Evolutionary conservation across 23 tunicate species (phyloP), one percentile per base, ranked within the genome.

Genomic region (Corella eumyota): DNA sequence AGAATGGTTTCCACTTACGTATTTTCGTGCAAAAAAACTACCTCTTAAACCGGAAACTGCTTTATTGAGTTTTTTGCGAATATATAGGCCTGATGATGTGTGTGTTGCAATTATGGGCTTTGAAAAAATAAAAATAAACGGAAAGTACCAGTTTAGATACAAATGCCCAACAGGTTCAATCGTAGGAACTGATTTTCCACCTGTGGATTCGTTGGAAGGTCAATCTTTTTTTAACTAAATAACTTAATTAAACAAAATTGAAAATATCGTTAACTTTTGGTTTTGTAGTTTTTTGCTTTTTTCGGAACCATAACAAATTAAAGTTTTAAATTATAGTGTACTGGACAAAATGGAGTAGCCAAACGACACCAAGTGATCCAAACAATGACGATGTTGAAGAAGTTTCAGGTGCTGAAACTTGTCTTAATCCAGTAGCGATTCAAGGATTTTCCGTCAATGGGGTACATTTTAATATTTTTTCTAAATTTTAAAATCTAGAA

Each of bases 361-460:
- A 67, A 36, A 45, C 67, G 0, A 56, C 67, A 24, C 90, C 97
- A 26, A 7, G 30, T 9, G 22, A 27, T 11, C 68, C 62, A 1
- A 0, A 4, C 32, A 62, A 57, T 21, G 78, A 69, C 36, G 94
- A 84, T 36, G 62, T 61, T 25, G 94, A 84, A 75, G 21, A 26
- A 2, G 22, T 30, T 36, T 35, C 60, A n/a, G 81, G 73, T 23
- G 56, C 65, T 28, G 58, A 32, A 56, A 72, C 86, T 6, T 90
- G 97, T 44, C 30, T 48, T 28, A 51, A 75, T 36, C 97, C 97
- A 11, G 69, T 90, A 4, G 86, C 81, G 13, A 73, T 90, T 6
- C 97, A 90, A 57, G 97, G 80, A 25, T 82, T 73, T 45, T 72
- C 97, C 19, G 32, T 61, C 1, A 61, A 73, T 19, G 94, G 83